These are phyloP conservation scores for Drosophila bocqueti DNA, from an alignment of 1,140 invertebrate species.

Conservation along the genomic window DNA sequence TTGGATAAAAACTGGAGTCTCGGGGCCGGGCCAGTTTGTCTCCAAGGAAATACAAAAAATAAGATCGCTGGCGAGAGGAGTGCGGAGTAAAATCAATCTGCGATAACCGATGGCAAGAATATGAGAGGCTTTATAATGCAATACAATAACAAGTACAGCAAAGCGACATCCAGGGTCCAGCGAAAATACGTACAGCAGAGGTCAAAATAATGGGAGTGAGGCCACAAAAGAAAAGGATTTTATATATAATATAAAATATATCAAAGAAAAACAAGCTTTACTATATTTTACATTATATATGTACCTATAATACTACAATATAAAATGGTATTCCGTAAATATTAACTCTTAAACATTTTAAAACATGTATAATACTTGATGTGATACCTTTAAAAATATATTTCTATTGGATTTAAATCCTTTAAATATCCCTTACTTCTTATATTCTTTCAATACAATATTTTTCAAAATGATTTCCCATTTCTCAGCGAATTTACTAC, in stretches of 20 bases:
- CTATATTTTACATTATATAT: background rate
- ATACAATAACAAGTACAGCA: slow-evolving; percentile 51
- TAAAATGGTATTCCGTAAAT: too few relatives aligned
- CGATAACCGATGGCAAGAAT: slow-evolving; percentile 45
- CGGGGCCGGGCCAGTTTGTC: slow-evolving; percentile 67
- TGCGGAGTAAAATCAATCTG: slow-evolving; percentile 75
- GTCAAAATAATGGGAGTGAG: slow-evolving; percentile 9
- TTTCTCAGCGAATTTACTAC: background rate
- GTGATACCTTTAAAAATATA: background rate
- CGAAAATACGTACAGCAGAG: slow-evolving; percentile 22
- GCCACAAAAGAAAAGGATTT: background rate
- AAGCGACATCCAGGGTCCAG: slow-evolving; percentile 42
- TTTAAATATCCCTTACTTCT: background rate
- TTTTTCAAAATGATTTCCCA: background rate
- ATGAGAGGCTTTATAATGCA: slow-evolving; percentile 51
- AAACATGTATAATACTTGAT: background rate
- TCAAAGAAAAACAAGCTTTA: background rate
- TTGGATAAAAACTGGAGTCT: slow-evolving; percentile 66
- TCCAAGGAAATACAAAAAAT: slow-evolving; percentile 83
- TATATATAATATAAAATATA: background rate
- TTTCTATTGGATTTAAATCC: background rate
- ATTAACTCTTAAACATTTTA: too few relatives aligned
- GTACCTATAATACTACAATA: too few relatives aligned
- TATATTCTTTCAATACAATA: too few relatives aligned
- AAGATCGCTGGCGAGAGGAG: slow-evolving; percentile 21